phyloP scores from a whole-genome alignment of 2,113 vertebrate genomes.

The Sinocyclocheilus rhinocerous region DNA sequence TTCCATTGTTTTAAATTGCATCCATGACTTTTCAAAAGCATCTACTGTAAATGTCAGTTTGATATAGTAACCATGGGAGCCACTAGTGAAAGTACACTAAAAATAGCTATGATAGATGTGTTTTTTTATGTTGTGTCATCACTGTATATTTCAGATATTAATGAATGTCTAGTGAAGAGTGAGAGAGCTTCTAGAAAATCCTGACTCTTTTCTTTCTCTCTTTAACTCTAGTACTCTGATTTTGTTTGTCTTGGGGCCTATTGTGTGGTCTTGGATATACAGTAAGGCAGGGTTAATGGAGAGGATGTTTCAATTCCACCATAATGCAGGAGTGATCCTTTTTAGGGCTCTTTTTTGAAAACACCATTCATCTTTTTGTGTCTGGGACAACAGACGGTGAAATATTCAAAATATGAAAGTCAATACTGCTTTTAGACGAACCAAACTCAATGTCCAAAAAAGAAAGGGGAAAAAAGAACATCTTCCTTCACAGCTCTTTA shows the following conservation, averaged over 20 bases:
- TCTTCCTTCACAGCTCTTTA: neutral
- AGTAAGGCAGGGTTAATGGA: neutral
- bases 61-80: neutral
- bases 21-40: neutral
- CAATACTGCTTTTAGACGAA: neutral
- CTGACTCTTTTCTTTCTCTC: neutral
- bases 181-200: neutral
- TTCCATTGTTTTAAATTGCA: constrained; percentile 2
- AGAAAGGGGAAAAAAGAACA: neutral
- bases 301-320: neutral
- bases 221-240: neutral
- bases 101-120: neutral
- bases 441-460: neutral
- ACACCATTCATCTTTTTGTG: neutral
- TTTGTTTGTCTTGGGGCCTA: neutral
- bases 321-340: neutral
- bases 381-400: neutral
- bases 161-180: neutral
- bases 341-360: neutral
- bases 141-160: neutral
- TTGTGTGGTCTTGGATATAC: neutral
- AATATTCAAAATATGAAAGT: neutral
- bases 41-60: neutral
- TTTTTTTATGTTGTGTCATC: neutral
- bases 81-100: neutral